phyloP scores from a whole-genome alignment of 1,140 invertebrate genomes.

The Orchesella cincta region DNA sequence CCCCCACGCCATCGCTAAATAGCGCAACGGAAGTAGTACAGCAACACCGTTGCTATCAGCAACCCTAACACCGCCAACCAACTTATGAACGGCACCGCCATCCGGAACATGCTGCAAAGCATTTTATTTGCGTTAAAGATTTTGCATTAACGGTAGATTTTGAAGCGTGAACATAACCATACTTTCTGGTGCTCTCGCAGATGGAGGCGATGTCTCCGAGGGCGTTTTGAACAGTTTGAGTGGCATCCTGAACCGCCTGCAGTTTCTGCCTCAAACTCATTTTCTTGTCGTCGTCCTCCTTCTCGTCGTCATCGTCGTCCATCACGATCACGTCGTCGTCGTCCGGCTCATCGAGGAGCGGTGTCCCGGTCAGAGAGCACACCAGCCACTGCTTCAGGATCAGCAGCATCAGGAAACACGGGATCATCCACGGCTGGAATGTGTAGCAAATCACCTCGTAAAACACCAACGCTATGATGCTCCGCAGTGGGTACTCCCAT shows the following conservation, averaged over 20 bases:
- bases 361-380: slow-evolving; percentile 52
- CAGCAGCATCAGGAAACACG: slow-evolving; percentile 71
- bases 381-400: slow-evolving; percentile 73
- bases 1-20: slow-evolving; percentile 93
- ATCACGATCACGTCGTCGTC: slow-evolving; percentile 60
- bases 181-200: slow-evolving; percentile 92
- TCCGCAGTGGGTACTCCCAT: slow-evolving; percentile 91
- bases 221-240: slow-evolving; percentile 88
- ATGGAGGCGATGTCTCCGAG: slow-evolving; percentile 90
- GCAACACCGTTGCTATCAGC: slow-evolving; percentile 57
- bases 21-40: slow-evolving; percentile 85
- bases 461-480: slow-evolving; percentile 79
- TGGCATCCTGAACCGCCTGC: slow-evolving; percentile 93
- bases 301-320: slow-evolving; percentile 53
- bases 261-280: slow-evolving; percentile 90
- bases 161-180: slow-evolving; percentile 53
- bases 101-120: slow-evolving; percentile 85
- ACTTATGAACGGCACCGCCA: slow-evolving; percentile 94
- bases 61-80: slow-evolving; percentile 76
- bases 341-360: slow-evolving; percentile 62
- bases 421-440: slow-evolving; percentile 86
- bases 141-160: background rate
- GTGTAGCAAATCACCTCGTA: slow-evolving; percentile 80
- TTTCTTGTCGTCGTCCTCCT: slow-evolving; percentile 78
- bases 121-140: background rate